These are phyloP conservation scores for Abrostola triplasia DNA, from an alignment of 2,888 invertebrate genomes.

Conservation along the genomic window DNA sequence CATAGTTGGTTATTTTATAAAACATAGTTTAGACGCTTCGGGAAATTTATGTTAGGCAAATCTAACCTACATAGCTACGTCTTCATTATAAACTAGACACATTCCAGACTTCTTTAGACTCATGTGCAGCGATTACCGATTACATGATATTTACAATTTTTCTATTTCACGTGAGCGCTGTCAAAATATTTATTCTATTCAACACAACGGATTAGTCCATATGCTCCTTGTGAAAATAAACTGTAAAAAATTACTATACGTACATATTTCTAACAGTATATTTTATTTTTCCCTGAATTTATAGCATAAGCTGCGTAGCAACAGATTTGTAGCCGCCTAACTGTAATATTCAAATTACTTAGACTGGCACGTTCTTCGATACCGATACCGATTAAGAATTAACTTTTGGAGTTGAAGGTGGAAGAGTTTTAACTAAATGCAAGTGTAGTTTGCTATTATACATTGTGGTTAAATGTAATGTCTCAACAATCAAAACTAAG, in stretches of 20 bases:
- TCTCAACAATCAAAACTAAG: not conserved
- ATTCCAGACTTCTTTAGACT: constrained; percentile 36
- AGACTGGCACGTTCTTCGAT: constrained; percentile 5
- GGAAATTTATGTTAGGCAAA: not conserved
- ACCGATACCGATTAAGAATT: not conserved
- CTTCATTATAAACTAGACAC: constrained; percentile 18
- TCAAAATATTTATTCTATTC: constrained; percentile 70
- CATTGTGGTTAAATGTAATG: not conserved
- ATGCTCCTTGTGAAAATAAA: constrained; percentile 62
- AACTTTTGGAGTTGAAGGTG: not conserved
- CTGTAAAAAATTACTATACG: constrained; percentile 42
- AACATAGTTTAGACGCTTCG: constrained; percentile 1
- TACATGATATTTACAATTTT: constrained; percentile 32
- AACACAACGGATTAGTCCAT: constrained; percentile 56
- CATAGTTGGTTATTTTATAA: not conserved
- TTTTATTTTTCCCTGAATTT: constrained; percentile 50
- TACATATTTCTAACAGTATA: constrained; percentile 41
- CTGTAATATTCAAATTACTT: constrained; percentile 19
- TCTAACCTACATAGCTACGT: constrained; percentile 5
- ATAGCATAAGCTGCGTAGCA: constrained; percentile 27
- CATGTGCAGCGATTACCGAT: constrained; percentile 13
- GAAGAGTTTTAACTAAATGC: too few relatives aligned
- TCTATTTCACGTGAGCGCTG: constrained; percentile 47
- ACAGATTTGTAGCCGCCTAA: constrained; percentile 30
- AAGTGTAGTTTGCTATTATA: not conserved